Evolutionary conservation across 2,888 invertebrate species (phyloP).

Genomic region (Rhabditoides inermis): DNA sequence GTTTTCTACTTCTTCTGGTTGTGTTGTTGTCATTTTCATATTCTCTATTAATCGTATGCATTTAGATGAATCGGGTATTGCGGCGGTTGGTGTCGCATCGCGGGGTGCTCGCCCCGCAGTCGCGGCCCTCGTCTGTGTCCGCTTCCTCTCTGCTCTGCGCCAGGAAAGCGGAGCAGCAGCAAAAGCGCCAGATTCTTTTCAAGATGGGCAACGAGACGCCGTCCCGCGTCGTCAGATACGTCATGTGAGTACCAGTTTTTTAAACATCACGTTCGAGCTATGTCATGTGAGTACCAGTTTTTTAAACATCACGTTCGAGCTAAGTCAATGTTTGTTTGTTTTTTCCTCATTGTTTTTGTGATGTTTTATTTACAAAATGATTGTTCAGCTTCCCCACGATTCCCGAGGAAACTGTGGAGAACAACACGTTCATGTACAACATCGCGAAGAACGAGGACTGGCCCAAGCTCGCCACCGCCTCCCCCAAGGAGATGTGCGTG

Average conservation of each 20-base stretch:
- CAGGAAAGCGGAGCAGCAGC: conserved; percentile 1
- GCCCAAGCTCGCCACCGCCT: conserved; percentile 41
- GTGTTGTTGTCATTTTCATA: no score
- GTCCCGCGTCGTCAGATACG: conserved; percentile 35
- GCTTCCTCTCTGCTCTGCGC: not conserved
- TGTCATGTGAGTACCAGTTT: no score
- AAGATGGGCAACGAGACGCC: conserved; percentile 46
- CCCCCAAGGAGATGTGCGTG: conserved; percentile 28
- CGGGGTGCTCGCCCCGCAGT: not conserved
- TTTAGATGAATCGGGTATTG: no score
- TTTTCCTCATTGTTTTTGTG: no score
- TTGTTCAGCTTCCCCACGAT: conserved; percentile 42
- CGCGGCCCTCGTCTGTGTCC: not conserved
- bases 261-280: no score
- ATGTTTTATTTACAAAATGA: no score
- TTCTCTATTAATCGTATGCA: no score
- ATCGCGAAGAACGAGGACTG: conserved; percentile 47
- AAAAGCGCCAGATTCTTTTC: conserved; percentile 34
- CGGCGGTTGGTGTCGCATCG: not conserved
- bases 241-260: conserved; percentile 32
- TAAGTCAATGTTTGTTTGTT: no score
- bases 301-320: no score
- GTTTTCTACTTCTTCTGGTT: no score
- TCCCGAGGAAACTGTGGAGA: conserved; percentile 49
- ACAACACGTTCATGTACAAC: conserved; percentile 45